Base-by-base conservation (phyloP, 1,140 invertebrate species). In the Cepaea nemoralis region DNA sequence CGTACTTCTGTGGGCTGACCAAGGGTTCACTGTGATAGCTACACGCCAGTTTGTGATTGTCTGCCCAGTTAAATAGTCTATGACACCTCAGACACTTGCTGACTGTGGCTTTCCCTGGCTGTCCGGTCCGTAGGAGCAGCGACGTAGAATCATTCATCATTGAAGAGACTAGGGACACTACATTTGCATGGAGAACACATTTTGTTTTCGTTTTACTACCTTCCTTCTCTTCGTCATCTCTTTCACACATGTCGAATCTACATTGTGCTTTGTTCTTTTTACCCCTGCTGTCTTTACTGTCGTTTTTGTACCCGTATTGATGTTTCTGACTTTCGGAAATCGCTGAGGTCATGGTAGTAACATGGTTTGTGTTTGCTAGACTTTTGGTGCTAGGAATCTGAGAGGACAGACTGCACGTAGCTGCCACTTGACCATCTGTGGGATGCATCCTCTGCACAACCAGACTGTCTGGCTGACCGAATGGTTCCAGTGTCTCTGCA, bases 101-200 rank as follows among this genome's bases (percentile, higher is more conserved):
- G n/a, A 92, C 93, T 91, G 92, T 96, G 95, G 94, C 89, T 59
- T 82, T 71, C 22, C 39, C 45, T 24, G 24, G 35, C 39, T 22
- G 27, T 19, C 63, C 19, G 33, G 27, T 27, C 24, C 37, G 48
- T 12, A 39, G 31, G 42, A 19, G 27, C 59, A 12, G 1, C 1
- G 24, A 22, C 70, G 66, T 82, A 40, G 39, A 27, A 31, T 3
- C 50, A 14, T 27, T 69, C 37, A 0, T 66, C 55, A 50, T 35
- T 12, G n/a, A 14, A 14, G 66, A 31, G 14, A 19, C 45, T 33
- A 31, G 42, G 39, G 45, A 55, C 40, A 33, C 37, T 19, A 33
- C 48, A 31, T 63, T 27, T 31, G 59, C n/a, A 5, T 31, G 59
- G n/a, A 31, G 24, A 74, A 42, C 39, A 74, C n/a, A 19, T 19